Evolutionary conservation across 2,113 vertebrate genomes (phyloP).

Genomic region (Plecturocebus donacophilus): DNA sequence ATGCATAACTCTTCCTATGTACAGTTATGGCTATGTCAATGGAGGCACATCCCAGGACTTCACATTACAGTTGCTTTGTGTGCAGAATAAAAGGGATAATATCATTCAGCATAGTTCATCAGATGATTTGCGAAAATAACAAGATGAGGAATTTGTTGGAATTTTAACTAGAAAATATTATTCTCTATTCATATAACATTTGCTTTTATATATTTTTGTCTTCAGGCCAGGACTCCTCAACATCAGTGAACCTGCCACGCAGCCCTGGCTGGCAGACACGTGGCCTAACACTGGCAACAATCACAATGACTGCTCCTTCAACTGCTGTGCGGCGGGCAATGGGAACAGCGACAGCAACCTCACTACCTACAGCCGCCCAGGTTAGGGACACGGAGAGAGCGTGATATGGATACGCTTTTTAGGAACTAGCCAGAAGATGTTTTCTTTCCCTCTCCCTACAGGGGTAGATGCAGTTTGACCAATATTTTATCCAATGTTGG

Average conservation of each 20-base stretch:
- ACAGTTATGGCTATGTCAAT: background rate
- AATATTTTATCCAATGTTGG: background rate
- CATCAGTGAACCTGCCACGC: slow-evolving; percentile 93
- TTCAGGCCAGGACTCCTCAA: slow-evolving; percentile 96
- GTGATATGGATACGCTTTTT: too few species aligned
- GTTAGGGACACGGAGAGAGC: slow-evolving; percentile 82
- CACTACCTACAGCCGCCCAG: slow-evolving; percentile 97
- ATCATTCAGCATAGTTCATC: background rate
- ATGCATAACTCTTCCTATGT: background rate
- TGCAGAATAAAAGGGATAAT: background rate
- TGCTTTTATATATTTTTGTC: slow-evolving; percentile 25
- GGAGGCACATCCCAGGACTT: background rate
- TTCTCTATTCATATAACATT: background rate
- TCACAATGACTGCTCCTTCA: slow-evolving; percentile 98
- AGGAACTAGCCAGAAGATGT: too few species aligned
- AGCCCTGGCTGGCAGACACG: slow-evolving; percentile 98
- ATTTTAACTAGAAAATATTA: background rate
- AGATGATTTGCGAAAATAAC: background rate
- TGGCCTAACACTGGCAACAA: slow-evolving; percentile 98
- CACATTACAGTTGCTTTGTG: background rate
- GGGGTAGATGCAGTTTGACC: background rate
- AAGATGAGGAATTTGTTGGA: background rate
- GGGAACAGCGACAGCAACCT: slow-evolving; percentile 98
- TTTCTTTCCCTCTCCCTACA: background rate
- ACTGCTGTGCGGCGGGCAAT: slow-evolving; percentile 95